Conservation (phyloP, 2,113 vertebrate species). For the Columba livia region DNA sequence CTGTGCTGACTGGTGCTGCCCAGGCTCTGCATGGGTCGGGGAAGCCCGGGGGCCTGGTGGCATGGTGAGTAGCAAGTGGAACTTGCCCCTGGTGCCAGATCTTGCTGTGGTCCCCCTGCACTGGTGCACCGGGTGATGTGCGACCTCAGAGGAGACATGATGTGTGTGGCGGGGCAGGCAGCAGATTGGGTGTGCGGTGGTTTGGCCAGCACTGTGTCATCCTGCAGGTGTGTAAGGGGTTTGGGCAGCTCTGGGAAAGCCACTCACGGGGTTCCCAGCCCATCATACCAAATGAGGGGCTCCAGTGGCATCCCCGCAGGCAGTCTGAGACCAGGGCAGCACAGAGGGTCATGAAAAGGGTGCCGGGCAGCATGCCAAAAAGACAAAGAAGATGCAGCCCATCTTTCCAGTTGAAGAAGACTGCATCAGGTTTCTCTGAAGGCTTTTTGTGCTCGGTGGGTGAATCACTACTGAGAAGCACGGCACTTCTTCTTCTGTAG, state of each 20-base stretch:
- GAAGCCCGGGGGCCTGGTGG: not conserved
- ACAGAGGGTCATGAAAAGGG: not conserved
- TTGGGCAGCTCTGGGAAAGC: not conserved
- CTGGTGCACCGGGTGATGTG: rapidly evolving
- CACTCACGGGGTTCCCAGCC: not conserved
- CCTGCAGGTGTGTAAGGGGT: rapidly evolving
- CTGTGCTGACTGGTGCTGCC: not conserved
- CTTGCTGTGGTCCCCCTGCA: not conserved
- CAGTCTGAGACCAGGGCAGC: not conserved
- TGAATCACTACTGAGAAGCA: not conserved
- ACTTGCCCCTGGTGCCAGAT: not conserved
- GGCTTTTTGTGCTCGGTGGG: not conserved
- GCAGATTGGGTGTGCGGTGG: not conserved
- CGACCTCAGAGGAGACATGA: not conserved
- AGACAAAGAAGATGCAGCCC: rapidly evolving
- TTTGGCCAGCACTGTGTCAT: not conserved
- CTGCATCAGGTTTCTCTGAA: not conserved
- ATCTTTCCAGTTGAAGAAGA: not conserved
- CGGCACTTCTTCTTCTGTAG: not conserved
- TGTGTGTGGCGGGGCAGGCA: not conserved
- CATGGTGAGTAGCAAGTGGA: not conserved
- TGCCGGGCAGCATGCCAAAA: rapidly evolving
- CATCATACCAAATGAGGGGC: rapidly evolving
- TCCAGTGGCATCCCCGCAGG: not conserved
- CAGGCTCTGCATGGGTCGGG: not conserved